Percentiles rank a stretch among this genome's conserved stretches.
Conservation (phyloP, 2,888 invertebrate species). For the Cetonia aurata region DNA sequence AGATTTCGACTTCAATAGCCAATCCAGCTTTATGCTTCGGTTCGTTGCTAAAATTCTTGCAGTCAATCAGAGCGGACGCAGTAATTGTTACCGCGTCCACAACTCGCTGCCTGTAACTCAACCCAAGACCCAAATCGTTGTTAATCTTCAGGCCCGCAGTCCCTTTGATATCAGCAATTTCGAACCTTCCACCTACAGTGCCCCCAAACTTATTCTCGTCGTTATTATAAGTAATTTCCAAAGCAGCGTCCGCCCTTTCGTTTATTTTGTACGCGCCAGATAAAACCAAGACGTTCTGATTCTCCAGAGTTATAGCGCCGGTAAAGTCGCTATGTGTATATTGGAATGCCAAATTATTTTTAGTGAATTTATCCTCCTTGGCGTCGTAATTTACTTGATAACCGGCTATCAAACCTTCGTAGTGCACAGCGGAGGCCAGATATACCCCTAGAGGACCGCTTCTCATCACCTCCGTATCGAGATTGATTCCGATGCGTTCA, state of each 20-base stretch:
- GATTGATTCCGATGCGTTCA: constrained; percentile 6
- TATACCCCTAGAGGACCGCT: not conserved
- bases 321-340: not conserved
- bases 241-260: not conserved
- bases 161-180: not conserved
- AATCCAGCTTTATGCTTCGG: constrained; percentile 16
- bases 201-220: not conserved
- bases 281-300: not conserved
- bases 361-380: not conserved
- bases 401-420: not conserved
- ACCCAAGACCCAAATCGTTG: constrained; percentile 2
- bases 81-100: not conserved
- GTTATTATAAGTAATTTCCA: not conserved
- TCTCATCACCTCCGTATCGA: constrained; percentile 5
- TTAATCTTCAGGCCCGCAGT: not conserved
- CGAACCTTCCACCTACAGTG: not conserved
- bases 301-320: not conserved
- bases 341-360: constrained; percentile 1
- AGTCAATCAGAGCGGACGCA: not conserved
- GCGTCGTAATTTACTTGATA: constrained; percentile 6
- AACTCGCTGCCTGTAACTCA: not conserved
- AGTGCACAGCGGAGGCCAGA: not conserved
- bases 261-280: not conserved
- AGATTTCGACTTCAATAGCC: constrained; percentile 2
- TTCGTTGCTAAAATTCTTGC: constrained; percentile 4